phyloP scores from a whole-genome alignment of 2,888 invertebrate species.

The Tachystola acroxantha region DNA sequence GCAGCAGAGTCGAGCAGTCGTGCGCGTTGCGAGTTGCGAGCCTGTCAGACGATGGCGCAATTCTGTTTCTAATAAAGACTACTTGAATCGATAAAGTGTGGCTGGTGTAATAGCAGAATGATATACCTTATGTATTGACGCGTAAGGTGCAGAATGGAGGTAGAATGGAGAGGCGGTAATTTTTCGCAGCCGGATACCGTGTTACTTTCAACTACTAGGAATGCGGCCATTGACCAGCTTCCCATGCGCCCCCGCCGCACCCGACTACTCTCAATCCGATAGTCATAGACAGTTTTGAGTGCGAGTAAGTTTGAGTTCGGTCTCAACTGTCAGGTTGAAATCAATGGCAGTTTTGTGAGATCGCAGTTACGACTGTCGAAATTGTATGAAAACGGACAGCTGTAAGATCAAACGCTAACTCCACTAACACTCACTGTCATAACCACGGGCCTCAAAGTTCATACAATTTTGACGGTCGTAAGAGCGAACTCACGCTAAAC shows the following conservation, averaged over 20 bases:
- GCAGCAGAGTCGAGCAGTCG: constrained; percentile 13
- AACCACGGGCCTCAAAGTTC: no score
- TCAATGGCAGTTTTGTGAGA: no score
- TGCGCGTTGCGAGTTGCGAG: constrained; percentile 14
- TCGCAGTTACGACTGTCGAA: no score
- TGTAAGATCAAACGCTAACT: no score
- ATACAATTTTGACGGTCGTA: no score
- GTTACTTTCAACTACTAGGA: constrained; percentile 73
- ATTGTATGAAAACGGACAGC: no score
- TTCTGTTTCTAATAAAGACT: constrained; percentile 22
- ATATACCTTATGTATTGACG: constrained; percentile 20
- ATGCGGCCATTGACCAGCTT: constrained; percentile 73
- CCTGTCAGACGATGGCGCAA: constrained; percentile 20
- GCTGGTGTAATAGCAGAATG: constrained; percentile 9
- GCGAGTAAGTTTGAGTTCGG: no score
- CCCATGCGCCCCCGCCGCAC: constrained; percentile 45
- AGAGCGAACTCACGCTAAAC: no score
- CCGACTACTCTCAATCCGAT: constrained; percentile 45
- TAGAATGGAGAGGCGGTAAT: constrained; percentile 44
- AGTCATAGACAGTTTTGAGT: no score
- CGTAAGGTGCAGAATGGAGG: constrained; percentile 35
- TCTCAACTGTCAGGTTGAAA: no score
- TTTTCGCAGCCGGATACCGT: constrained; percentile 73
- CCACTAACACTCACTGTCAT: no score
- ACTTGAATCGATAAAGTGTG: constrained; percentile 22